Conservation (phyloP, 2,113 vertebrate species). For the Dasyprocta punctata region DNA sequence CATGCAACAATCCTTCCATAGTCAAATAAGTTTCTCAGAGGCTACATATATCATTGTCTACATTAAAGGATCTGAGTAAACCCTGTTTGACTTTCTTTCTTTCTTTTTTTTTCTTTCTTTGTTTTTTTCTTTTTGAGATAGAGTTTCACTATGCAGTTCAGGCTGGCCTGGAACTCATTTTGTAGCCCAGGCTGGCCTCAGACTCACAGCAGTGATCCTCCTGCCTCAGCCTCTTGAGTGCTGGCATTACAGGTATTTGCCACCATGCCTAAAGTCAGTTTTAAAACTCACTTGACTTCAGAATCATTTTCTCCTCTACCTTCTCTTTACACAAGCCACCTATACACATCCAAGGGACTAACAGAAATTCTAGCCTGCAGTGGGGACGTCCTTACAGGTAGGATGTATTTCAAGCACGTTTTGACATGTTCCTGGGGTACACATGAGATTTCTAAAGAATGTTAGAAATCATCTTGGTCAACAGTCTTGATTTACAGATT, state of each 20-base stretch:
- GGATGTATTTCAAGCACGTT: background rate
- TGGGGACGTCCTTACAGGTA: background rate
- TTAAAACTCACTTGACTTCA: background rate
- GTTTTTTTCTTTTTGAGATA: too few relatives aligned
- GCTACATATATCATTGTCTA: too few relatives aligned
- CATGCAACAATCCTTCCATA: background rate
- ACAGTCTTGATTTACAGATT: background rate
- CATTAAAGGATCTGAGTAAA: background rate
- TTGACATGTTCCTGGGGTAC: background rate
- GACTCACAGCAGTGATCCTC: too few relatives aligned
- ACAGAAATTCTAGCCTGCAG: background rate
- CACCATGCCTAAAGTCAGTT: background rate
- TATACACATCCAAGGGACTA: background rate
- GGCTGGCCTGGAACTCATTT: too few relatives aligned
- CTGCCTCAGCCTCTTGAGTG: too few relatives aligned
- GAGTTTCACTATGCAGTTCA: too few relatives aligned
- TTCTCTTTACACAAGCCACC: background rate
- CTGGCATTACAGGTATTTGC: too few relatives aligned
- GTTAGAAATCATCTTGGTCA: background rate
- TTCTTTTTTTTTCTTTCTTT: too few relatives aligned
- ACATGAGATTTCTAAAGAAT: background rate
- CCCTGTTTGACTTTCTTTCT: background rate
- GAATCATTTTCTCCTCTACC: background rate
- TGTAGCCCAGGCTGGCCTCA: too few relatives aligned
- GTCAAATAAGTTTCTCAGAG: background rate